A percentile compares a stretch with the other conserved stretches of the same genome.
These are phyloP conservation scores for Catharus minimus DNA, from an alignment of 2,113 vertebrate genomes.

Conservation along the genomic window DNA sequence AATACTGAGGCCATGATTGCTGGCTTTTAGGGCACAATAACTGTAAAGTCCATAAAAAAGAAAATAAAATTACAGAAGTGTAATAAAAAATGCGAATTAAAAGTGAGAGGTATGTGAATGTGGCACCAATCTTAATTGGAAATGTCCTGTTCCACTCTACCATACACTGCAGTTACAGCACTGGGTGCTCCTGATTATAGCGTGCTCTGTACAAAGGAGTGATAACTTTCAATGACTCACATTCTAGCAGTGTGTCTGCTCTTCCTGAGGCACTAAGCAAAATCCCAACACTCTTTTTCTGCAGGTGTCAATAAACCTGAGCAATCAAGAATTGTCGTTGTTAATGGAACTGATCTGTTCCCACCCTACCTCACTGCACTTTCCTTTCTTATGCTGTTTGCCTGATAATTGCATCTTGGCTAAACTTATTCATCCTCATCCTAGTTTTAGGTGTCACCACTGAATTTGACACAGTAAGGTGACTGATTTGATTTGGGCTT, in stretches of 20 bases:
- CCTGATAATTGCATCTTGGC: neutral
- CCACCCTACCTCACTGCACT: neutral
- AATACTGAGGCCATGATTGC: neutral
- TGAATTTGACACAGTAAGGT: neutral
- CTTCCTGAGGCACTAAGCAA: neutral
- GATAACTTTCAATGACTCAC: neutral
- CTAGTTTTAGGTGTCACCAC: neutral
- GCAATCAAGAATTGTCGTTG: neutral
- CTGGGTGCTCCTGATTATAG: neutral
- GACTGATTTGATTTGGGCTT: neutral
- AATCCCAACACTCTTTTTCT: neutral
- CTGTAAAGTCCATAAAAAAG: constrained; percentile 9
- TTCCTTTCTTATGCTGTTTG: neutral
- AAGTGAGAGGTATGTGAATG: neutral
- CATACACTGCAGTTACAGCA: rapidly evolving
- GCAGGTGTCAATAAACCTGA: neutral
- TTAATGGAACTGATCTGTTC: neutral
- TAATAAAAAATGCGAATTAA: constrained; percentile 30
- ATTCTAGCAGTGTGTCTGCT: neutral
- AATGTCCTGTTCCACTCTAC: neutral
- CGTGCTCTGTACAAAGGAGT: neutral
- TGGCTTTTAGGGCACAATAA: neutral
- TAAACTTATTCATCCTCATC: neutral
- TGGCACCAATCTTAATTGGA: neutral
- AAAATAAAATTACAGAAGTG: constrained; percentile 12